A percentile compares a stretch with the other conserved stretches of the same genome.
Evolutionary conservation across 2,888 invertebrate genomes (phyloP).

Genomic region (Ennomos fuscantarius): DNA sequence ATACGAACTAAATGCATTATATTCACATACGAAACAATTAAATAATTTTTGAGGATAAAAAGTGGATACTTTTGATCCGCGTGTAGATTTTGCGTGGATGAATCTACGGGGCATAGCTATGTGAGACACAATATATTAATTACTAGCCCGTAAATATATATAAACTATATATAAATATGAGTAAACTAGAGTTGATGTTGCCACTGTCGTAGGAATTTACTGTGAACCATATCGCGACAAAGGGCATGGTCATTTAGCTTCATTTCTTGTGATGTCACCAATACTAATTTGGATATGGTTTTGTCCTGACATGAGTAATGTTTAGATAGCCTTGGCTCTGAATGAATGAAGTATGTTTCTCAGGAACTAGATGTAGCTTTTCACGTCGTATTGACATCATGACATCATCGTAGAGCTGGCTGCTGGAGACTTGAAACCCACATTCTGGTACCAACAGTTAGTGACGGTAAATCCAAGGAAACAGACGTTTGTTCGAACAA

Average conservation of each 20-base stretch:
- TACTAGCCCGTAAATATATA: no score
- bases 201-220: constrained; percentile 31
- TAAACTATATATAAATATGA: background rate
- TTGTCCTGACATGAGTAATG: constrained; percentile 57
- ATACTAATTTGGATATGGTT: constrained; percentile 38
- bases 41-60: no score
- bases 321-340: constrained; percentile 47
- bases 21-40: no score
- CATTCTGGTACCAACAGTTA: constrained; percentile 61
- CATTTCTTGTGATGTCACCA: constrained; percentile 46
- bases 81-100: no score
- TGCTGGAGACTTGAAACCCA: constrained; percentile 56
- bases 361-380: constrained; percentile 60
- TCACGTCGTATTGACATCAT: constrained; percentile 63
- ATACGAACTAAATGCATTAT: no score
- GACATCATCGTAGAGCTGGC: constrained; percentile 72
- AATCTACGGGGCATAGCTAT: no score
- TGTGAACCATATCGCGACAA: constrained; percentile 39
- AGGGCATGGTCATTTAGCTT: constrained; percentile 24
- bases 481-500: constrained; percentile 67
- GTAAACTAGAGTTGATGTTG: constrained; percentile 7
- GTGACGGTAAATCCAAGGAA: constrained; percentile 62
- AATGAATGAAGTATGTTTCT: constrained; percentile 61
- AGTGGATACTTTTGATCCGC: no score
- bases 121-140: no score